Evolutionary conservation across 2,797 vertebrate species (phyloP).

Genomic region (Aselliscus stoliczkanus): DNA sequence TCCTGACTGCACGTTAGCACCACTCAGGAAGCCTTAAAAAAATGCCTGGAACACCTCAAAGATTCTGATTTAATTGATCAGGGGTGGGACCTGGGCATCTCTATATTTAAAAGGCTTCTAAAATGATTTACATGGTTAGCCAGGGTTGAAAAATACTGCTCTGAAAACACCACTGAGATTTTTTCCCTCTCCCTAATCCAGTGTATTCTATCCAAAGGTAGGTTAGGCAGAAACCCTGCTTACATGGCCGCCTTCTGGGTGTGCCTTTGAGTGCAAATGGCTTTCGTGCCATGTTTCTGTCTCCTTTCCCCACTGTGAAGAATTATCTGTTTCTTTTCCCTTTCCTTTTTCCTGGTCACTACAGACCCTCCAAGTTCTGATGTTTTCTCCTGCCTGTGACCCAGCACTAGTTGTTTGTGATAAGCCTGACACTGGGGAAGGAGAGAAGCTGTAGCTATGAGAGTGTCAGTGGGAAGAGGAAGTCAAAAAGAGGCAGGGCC

Average conservation of each 20-base stretch:
- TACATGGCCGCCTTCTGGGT: rapidly evolving
- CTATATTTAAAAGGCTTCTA: background rate
- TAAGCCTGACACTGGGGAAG: background rate
- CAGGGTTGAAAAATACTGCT: background rate
- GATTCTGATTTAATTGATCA: background rate
- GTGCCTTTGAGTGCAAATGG: background rate
- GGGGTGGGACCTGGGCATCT: background rate
- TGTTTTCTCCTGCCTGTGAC: background rate
- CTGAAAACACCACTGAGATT: background rate
- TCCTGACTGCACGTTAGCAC: background rate
- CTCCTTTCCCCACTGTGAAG: background rate
- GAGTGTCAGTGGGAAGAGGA: background rate
- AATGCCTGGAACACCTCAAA: background rate
- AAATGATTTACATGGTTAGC: background rate
- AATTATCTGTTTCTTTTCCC: background rate
- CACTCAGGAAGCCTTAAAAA: background rate
- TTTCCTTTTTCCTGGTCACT: background rate
- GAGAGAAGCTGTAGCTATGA: background rate
- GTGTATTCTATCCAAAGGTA: no score
- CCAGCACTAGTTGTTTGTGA: background rate
- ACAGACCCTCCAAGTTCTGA: background rate
- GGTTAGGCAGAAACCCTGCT: background rate
- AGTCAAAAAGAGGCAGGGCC: background rate
- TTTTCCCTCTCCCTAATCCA: background rate
- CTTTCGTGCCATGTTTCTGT: background rate